These are phyloP conservation scores for Embiotoca jacksoni DNA, from an alignment of 2,113 vertebrate species.

Conservation along the genomic window DNA sequence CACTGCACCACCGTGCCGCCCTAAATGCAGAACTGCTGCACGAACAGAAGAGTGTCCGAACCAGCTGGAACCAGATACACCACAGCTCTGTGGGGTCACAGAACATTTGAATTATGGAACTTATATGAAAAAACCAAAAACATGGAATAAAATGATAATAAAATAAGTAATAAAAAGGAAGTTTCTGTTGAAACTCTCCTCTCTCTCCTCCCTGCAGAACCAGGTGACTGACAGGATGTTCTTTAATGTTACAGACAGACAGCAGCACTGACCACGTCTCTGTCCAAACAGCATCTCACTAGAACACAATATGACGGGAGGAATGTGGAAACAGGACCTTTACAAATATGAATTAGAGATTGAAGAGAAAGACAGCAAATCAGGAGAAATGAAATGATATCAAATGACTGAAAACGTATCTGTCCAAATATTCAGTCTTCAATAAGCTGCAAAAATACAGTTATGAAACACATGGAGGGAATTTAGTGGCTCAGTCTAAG, in stretches of 20 bases:
- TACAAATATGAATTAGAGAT: constrained; percentile 29
- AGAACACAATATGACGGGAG: constrained; percentile 2
- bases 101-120: no score
- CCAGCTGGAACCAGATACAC: no score
- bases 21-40: no score
- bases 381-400: constrained; percentile 46
- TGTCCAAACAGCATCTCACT: constrained; percentile 17
- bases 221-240: constrained; percentile 21
- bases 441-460: constrained; percentile 23
- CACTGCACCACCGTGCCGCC: no score
- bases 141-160: not conserved
- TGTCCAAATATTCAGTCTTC: constrained; percentile 38
- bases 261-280: no score
- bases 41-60: no score
- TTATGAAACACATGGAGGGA: constrained; percentile 8
- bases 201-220: constrained; percentile 33
- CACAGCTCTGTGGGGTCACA: not conserved
- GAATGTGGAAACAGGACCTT: constrained; percentile 31
- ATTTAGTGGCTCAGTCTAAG: not conserved
- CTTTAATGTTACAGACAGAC: no score
- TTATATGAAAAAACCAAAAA: not conserved
- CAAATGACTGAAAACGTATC: constrained; percentile 42
- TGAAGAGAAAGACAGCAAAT: constrained; percentile 45
- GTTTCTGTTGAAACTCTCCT: constrained; percentile 10
- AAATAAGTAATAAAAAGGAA: not conserved